A percentile compares a stretch with the other conserved stretches of the same genome.
Evolutionary conservation across 2,113 vertebrate genomes (phyloP).

Genomic region (Malurus cyaneus): DNA sequence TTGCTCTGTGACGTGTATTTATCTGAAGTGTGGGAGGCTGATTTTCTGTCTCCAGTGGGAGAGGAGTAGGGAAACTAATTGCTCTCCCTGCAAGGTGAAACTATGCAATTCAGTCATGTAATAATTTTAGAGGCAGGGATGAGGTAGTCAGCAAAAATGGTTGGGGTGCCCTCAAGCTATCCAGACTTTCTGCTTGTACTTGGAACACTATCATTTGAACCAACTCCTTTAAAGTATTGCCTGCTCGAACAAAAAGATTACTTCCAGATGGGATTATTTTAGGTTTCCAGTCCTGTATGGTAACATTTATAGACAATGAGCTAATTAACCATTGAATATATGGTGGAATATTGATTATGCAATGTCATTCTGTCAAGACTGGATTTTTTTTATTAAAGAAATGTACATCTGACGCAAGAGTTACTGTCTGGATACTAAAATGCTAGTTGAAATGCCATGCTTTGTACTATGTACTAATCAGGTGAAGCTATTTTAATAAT

Average conservation of each 20-base stretch:
- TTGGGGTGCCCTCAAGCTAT: conserved; percentile 43
- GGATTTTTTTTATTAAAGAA: not conserved
- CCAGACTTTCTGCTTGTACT: not conserved
- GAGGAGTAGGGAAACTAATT: conserved; percentile 6
- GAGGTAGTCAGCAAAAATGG: conserved; percentile 45
- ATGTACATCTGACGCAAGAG: not conserved
- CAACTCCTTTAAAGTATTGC: not conserved
- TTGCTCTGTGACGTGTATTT: not conserved
- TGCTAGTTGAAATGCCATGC: not conserved
- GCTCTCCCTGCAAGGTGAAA: conserved; percentile 52
- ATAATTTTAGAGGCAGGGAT: conserved; percentile 37
- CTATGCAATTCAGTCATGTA: conserved; percentile 30
- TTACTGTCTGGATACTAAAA: not conserved
- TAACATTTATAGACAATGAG: not conserved
- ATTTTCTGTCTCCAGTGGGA: not conserved
- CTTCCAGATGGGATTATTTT: not conserved
- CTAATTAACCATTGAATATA: not conserved
- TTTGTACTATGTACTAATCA: not conserved
- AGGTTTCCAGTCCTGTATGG: not conserved
- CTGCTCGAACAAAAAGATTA: not conserved
- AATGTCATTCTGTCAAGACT: not conserved
- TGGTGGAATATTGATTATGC: not conserved
- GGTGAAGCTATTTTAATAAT: not conserved
- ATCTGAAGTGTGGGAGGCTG: conserved; percentile 26
- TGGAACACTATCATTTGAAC: not conserved